Base-by-base conservation (phyloP, 1,140 invertebrate species). In the Neodiprion fabricii region DNA sequence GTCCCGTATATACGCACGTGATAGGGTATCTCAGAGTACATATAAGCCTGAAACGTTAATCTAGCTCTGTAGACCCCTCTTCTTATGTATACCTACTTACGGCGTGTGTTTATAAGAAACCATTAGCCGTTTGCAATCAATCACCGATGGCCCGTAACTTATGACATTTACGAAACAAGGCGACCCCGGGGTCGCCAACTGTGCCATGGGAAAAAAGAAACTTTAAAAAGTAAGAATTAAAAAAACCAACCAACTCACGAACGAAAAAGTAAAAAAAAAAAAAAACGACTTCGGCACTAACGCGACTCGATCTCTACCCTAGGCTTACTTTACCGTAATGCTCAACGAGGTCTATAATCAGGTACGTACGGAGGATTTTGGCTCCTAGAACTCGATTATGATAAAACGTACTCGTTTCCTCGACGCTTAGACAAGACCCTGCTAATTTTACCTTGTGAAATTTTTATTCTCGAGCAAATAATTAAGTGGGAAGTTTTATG, bases 111-210 rank as follows among this genome's bases (percentile, higher is more conserved):
- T 61, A 61, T 61, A 61, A 61, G 53, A 61, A 61, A 61, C 53
- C 53, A 61, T 61, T 61, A 61, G 53, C 53, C 53, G 53, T 61
- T 61, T 61, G 53, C 53, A 61, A 61, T 61, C 53, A 61, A 61
- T 61, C 53, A 61, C 53, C 28, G 28, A 17, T 5, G 53, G 8
- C 5, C 53, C 53, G 53, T 61, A 61, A 9, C 53, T 61, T 61
- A 61, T 61, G 53, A 61, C 53, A 61, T 61, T 61, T 61, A 61
- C 53, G 53, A 61, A 61, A 61, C 53, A 61, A 9, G 53, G 53
- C 53, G 53, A 61, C 53, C 53, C 53, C 53, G 53, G 53, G 53
- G 53, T 61, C 53, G 53, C 53, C 53, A 61, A 61, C 53, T 61
- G 53, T 8, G 53, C n/a, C 11, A 12, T 61, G 53, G 53, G 53